phyloP scores from a whole-genome alignment of 2,888 invertebrate species.

The Lasioglossum figueresi region DNA sequence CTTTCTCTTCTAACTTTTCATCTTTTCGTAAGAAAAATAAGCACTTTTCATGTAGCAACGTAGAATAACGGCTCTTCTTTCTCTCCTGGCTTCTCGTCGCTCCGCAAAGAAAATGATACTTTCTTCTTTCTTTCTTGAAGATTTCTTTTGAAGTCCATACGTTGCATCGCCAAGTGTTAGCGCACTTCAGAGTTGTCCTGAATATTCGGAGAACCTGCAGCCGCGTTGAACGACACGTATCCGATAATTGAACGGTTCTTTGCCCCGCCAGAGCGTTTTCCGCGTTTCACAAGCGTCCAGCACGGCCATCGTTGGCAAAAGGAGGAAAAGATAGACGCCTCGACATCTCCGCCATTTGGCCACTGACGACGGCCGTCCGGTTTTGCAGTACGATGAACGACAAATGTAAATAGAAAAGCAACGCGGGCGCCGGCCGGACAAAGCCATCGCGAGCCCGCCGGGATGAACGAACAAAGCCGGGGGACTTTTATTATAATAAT shows the following conservation, averaged over 20 bases:
- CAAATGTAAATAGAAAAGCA: conserved; percentile 74
- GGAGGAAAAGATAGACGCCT: conserved; percentile 26
- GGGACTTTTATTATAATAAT: conserved; percentile 79
- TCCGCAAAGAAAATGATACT: not conserved
- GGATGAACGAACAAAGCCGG: conserved; percentile 68
- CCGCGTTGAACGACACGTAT: too few species aligned
- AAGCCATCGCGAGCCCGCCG: conserved; percentile 58
- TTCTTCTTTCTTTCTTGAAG: not conserved
- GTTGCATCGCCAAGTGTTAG: not conserved
- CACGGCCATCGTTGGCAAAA: conserved; percentile 13
- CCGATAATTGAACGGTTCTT: not conserved
- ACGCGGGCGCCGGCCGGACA: conserved; percentile 63
- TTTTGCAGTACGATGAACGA: conserved; percentile 57
- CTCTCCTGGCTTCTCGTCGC: not conserved
- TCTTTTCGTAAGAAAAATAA: too few species aligned
- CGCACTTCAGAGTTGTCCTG: not conserved
- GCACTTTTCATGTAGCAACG: not conserved
- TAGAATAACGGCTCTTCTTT: not conserved
- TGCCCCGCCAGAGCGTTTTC: conserved; percentile 4
- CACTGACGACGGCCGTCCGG: conserved; percentile 62
- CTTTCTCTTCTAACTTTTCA: not conserved
- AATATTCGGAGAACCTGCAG: not conserved
- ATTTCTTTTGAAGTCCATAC: not conserved
- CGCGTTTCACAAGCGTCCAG: not conserved
- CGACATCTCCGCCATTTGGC: conserved; percentile 64